Base-by-base conservation (phyloP, 2,888 invertebrate species). In the Zonitis immaculata region DNA sequence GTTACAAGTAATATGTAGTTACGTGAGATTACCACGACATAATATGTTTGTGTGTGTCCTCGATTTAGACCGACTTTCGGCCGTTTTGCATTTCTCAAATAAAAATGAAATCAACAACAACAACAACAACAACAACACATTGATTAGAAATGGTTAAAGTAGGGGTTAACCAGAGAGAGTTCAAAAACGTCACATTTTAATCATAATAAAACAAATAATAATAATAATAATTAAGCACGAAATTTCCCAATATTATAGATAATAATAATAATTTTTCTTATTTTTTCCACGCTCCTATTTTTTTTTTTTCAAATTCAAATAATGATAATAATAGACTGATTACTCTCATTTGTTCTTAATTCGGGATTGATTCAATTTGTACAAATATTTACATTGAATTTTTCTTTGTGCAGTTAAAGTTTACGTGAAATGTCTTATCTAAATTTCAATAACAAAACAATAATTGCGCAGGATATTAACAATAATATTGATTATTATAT, bases 1-100 rank as follows among this genome's bases (percentile, higher is more conserved):
- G 70, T 64, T 67, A 70, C 68, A 67, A 71, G 72, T 73, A 73
- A 72, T 71, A 71, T 67, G 67, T 70, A 69, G 74, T 75, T 75
- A 75, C 75, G 74, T 74, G 73, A 73, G 74, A 74, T 75, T 75
- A 75, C 69, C 73, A 68, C 69, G 66, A 69, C 73, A 73, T 74
- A 74, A 73, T 73, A 72, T 71, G 70, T 72, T 32, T 14, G 14
- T 32, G 71, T 71, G 68, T 68, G 72, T 65, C 72, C 73, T 70
- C 73, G 64, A 66, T 73, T 71, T 66, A 61, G 51, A 54, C 60
- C 60, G 62, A 65, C 66, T 66, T 65, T 67, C 67, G 67, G 69
- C 61, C 63, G 63, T 65, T 59, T 60, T 66, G 70, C 71, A 74
- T n/a, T 74, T 74, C 73, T 69, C 67, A 64, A 62, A 73, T 71